Base-by-base conservation (phyloP, 1,140 invertebrate genomes). In the Glomeris maerens region DNA sequence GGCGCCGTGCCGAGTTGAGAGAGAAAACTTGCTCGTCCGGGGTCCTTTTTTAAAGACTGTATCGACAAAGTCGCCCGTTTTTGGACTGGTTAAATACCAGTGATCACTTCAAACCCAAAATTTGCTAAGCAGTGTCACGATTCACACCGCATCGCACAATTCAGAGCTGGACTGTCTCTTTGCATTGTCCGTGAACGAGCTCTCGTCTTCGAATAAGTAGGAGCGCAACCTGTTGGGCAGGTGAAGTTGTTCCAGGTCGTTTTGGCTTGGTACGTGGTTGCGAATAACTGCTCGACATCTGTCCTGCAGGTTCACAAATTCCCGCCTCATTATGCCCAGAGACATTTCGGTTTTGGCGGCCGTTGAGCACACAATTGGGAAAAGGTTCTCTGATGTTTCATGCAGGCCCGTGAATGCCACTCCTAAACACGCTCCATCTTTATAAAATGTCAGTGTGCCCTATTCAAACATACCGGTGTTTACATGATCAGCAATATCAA, bases 301-400 rank as follows among this genome's bases (percentile, higher is more conserved):
- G 62, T 83, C 81, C 59, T 83, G 79, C 3, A 84, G 66, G 60
- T 73, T 79, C 0, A 74, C 67, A 59, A 78, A 83, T 53, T 78
- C 76, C 25, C 78, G 57, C 48, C 69, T 70, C 25, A 74, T 72
- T 3, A 64, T 60, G 13, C 67, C 68, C 0, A 82, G 57, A 0
- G 73, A 72, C 77, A 84, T 81, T 66, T 80, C 76, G 2, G 80
- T 83, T 64, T 81, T 83, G 20, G 80, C 80, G 0, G 81, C 80
- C 0, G 81, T 83, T 1, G 80, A 83, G 54, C 76, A 76, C 1
- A 83, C 69, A 28, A 81, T 74, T 2, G 81, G 81, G 63, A 76
- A 83, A 0, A 84, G 66, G 4, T 77, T 72, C 49, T 80, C 75
- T 27, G 61, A 52, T 3, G 70, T 57, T 3, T 59, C 49, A 41